Conservation (phyloP, 1,140 invertebrate species). For the Steinernema feltiae region DNA sequence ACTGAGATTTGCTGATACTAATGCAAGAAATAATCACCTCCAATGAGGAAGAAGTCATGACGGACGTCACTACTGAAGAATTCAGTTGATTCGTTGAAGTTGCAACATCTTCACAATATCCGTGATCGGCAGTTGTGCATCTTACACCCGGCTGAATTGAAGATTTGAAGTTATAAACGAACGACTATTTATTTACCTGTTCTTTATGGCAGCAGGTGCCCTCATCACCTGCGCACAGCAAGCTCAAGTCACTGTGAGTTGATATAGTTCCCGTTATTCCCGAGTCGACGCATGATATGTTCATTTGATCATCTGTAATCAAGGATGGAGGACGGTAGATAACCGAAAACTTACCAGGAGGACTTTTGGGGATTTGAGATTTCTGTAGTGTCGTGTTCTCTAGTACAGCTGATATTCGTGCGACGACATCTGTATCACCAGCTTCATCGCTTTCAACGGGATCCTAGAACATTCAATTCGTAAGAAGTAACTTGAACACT, state of each 20-base stretch:
- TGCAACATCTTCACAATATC: not conserved
- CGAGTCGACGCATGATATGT: conserved; percentile 30
- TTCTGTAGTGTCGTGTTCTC: not conserved
- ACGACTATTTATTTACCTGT: not conserved
- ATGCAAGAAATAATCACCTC: not conserved
- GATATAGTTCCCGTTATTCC: conserved; percentile 28
- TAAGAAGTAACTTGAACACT: not conserved
- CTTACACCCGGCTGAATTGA: not conserved
- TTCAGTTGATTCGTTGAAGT: not conserved
- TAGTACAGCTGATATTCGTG: not conserved
- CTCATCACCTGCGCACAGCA: not conserved
- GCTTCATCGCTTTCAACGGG: not conserved
- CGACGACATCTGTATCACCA: not conserved
- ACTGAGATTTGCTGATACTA: conserved; percentile 21
- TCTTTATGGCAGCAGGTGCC: not conserved
- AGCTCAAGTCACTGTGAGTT: conserved; percentile 32
- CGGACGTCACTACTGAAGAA: not conserved
- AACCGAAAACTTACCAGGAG: not conserved
- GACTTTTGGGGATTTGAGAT: not conserved
- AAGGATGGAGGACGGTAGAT: not conserved
- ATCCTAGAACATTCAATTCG: not conserved
- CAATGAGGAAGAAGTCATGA: not conserved
- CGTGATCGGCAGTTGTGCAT: not conserved
- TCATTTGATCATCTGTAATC: conserved; percentile 11
- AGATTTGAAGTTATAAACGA: not conserved